phyloP scores from a whole-genome alignment of 2,113 vertebrate genomes.

The Perca schrenkii region DNA sequence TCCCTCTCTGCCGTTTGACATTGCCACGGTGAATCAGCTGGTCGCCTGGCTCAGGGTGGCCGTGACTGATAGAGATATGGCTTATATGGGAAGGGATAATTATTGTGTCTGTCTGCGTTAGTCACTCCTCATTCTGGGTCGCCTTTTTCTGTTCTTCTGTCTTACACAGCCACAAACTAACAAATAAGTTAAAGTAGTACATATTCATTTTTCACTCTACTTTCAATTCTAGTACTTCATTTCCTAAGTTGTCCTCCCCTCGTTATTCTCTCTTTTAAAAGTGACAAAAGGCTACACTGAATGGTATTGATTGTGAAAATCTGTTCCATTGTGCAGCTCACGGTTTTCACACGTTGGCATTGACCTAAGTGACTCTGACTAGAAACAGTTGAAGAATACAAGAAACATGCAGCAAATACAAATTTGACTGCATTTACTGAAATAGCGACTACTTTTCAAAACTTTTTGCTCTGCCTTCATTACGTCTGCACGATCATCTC shows the following conservation, averaged over 20 bases:
- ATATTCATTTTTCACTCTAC: not conserved
- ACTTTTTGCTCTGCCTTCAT: not conserved
- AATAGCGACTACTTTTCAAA: not conserved
- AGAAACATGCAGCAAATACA: not conserved
- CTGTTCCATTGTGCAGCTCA: not conserved
- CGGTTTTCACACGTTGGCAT: not conserved
- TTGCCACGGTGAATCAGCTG: conserved; percentile 62
- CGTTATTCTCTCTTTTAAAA: conserved; percentile 15
- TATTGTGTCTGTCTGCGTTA: conserved; percentile 64
- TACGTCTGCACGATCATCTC: not conserved
- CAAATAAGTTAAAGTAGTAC: not conserved
- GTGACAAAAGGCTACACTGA: not conserved
- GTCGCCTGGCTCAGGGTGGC: conserved; percentile 49
- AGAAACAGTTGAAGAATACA: not conserved
- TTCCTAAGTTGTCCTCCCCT: not conserved
- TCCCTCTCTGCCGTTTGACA: conserved; percentile 48
- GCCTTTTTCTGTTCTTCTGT: conserved; percentile 9
- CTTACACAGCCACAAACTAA: not conserved
- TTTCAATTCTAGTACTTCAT: not conserved
- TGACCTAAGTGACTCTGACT: not conserved
- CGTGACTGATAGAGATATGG: conserved; percentile 66
- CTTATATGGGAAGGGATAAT: conserved; percentile 61
- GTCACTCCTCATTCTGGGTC: conserved; percentile 52
- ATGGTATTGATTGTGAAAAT: not conserved
- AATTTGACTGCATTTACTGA: not conserved